These are phyloP conservation scores for Anguilla megastoma DNA, from an alignment of 2,797 vertebrate species.

Conservation along the genomic window DNA sequence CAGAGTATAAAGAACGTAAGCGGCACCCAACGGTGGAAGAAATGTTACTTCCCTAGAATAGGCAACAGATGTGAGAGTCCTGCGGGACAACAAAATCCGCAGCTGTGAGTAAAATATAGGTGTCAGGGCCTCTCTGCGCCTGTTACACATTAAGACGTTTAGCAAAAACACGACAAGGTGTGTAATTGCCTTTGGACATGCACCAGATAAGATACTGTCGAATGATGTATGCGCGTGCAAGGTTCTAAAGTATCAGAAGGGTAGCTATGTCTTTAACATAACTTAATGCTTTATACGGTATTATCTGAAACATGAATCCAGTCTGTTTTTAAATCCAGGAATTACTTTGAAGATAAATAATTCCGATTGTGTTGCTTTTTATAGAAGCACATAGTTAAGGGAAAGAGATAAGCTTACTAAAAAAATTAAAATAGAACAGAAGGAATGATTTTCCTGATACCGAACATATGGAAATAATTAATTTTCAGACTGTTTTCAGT, in stretches of 20 bases:
- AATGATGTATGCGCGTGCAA: slow-evolving; percentile 20
- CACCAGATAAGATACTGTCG: slow-evolving; percentile 31
- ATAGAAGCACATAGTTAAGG: slow-evolving; percentile 12
- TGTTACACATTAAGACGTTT: slow-evolving; percentile 58
- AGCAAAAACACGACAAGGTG: slow-evolving; percentile 58
- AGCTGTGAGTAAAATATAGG: slow-evolving; percentile 53
- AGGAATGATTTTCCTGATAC: slow-evolving; percentile 50
- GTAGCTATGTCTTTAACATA: not conserved
- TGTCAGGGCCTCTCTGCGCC: slow-evolving; percentile 51
- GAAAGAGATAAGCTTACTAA: slow-evolving; percentile 61
- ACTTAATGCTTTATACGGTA: slow-evolving; percentile 1
- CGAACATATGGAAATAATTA: slow-evolving; percentile 73
- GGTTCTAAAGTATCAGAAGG: slow-evolving; percentile 6
- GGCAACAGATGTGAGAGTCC: slow-evolving; percentile 57
- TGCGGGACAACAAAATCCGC: slow-evolving; percentile 31
- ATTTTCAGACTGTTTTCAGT: slow-evolving; percentile 75
- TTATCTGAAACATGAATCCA: slow-evolving; percentile 18
- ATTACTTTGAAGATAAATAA: slow-evolving; percentile 18
- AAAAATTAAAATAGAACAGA: slow-evolving; percentile 44
- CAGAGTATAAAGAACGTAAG: not conserved
- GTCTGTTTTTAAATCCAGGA: not conserved
- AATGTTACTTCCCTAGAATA: slow-evolving; percentile 39
- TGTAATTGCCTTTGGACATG: slow-evolving; percentile 64
- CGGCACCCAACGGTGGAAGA: slow-evolving; percentile 6
- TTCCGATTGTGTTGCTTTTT: slow-evolving; percentile 25